phyloP scores from a whole-genome alignment of 1,140 invertebrate species.

The Drosophila lini region DNA sequence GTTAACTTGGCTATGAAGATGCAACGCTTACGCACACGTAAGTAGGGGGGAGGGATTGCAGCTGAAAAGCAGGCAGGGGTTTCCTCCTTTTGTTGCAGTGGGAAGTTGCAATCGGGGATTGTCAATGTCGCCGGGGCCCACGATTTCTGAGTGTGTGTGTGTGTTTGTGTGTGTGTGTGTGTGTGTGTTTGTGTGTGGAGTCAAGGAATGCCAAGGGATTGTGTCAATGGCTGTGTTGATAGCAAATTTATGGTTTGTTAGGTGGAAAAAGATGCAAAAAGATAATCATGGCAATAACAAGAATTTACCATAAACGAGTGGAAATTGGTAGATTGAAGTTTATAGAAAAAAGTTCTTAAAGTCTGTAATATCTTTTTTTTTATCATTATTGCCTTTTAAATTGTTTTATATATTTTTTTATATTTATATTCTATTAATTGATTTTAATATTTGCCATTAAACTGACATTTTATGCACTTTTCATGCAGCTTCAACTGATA shows the following conservation, averaged over 20 bases:
- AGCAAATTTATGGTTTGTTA: constrained; percentile 32
- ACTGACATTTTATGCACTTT: too few species aligned
- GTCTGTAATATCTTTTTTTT: neutral
- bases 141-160: constrained; percentile 9
- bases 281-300: constrained; percentile 15
- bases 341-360: neutral
- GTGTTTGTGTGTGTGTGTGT: constrained; percentile 5
- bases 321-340: neutral
- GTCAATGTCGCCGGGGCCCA: constrained; percentile 37
- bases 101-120: constrained; percentile 37
- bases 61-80: constrained; percentile 1
- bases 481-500: neutral
- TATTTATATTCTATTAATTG: neutral
- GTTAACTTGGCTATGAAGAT: constrained; percentile 56
- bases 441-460: too few species aligned
- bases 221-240: constrained; percentile 12
- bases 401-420: neutral
- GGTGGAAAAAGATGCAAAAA: constrained; percentile 15
- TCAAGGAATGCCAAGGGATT: constrained; percentile 31
- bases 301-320: constrained; percentile 1
- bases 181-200: constrained; percentile 1
- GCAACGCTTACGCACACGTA: constrained; percentile 42
- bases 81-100: constrained; percentile 39
- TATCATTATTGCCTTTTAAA: neutral
- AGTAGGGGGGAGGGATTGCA: neutral